phyloP scores from a whole-genome alignment of 2,797 vertebrate genomes.

The Antennarius maculatus region DNA sequence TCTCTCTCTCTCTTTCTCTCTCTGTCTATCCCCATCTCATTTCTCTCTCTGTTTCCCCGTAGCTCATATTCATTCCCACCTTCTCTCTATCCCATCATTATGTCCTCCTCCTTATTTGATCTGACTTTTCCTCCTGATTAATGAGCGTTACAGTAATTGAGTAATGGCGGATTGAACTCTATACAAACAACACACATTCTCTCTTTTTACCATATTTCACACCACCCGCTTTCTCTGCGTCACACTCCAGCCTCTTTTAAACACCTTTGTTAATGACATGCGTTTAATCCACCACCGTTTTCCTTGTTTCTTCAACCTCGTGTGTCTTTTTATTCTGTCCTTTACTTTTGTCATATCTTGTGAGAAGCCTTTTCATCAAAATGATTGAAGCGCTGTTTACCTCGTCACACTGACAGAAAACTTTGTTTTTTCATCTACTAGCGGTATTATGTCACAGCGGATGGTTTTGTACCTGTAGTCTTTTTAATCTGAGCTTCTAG shows the following conservation, averaged over 20 bases:
- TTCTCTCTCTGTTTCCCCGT: slow-evolving; percentile 7
- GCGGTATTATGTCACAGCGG: slow-evolving; percentile 27
- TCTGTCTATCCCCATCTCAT: slow-evolving; percentile 14
- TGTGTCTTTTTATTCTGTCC: slow-evolving; percentile 26
- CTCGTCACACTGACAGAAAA: slow-evolving; percentile 25
- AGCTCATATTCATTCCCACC: slow-evolving; percentile 30
- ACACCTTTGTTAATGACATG: slow-evolving; percentile 46
- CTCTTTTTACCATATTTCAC: slow-evolving; percentile 48
- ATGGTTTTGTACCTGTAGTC: slow-evolving; percentile 37
- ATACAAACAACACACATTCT: slow-evolving; percentile 9
- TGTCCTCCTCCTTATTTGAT: slow-evolving; percentile 30
- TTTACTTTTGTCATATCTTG: slow-evolving; percentile 41
- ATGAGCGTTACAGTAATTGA: slow-evolving; percentile 45
- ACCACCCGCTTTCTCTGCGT: slow-evolving; percentile 34
- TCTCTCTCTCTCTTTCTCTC: slow-evolving; percentile 22
- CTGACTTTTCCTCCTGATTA: slow-evolving; percentile 24
- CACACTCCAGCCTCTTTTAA: slow-evolving; percentile 39
- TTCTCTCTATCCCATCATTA: slow-evolving; percentile 53
- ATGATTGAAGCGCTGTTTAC: slow-evolving; percentile 42
- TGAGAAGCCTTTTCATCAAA: slow-evolving; percentile 36
- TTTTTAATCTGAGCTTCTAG: slow-evolving; percentile 20
- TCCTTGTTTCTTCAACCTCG: slow-evolving; percentile 13
- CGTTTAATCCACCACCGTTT: slow-evolving; percentile 21
- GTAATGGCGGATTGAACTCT: slow-evolving; percentile 31
- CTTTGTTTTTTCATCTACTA: slow-evolving; percentile 3